phyloP scores from a whole-genome alignment of 1,140 invertebrate species.

The Drosophila novamexicana region DNA sequence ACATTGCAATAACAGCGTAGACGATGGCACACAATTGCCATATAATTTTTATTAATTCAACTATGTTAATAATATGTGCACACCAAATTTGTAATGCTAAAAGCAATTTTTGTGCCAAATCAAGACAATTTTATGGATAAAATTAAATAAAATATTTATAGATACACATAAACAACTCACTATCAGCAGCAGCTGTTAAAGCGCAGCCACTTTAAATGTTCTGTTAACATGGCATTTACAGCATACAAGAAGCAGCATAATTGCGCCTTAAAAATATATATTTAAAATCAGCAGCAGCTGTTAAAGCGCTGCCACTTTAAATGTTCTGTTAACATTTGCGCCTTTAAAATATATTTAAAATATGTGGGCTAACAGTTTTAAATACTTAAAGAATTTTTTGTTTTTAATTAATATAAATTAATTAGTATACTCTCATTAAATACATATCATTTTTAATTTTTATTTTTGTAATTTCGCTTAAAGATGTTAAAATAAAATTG shows the following conservation, averaged over 20 bases:
- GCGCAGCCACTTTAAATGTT: background rate
- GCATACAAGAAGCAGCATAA: background rate
- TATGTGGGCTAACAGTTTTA: too few species aligned
- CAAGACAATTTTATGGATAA: background rate
- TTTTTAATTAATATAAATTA: too few species aligned
- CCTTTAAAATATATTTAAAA: background rate
- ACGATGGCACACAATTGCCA: background rate
- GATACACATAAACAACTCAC: constrained; percentile 18
- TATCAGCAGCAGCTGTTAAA: constrained; percentile 7
- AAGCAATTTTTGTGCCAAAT: too few species aligned
- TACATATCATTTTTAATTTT: too few species aligned
- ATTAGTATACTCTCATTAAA: too few species aligned
- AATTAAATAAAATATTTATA: background rate
- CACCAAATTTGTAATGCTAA: too few species aligned
- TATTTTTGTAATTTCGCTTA: too few species aligned
- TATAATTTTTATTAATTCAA: background rate
- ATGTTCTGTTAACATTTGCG: background rate
- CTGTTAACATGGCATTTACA: background rate
- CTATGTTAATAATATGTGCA: background rate
- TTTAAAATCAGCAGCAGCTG: constrained; percentile 1
- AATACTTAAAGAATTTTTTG: too few species aligned
- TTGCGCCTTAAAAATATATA: background rate
- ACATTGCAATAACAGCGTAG: background rate
- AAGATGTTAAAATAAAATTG: too few species aligned
- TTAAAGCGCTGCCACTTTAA: background rate